Evolutionary conservation across 2,888 invertebrate genomes (phyloP), one percentile per base, ranked within the genome.

Genomic region (Phyllotreta striolata): DNA sequence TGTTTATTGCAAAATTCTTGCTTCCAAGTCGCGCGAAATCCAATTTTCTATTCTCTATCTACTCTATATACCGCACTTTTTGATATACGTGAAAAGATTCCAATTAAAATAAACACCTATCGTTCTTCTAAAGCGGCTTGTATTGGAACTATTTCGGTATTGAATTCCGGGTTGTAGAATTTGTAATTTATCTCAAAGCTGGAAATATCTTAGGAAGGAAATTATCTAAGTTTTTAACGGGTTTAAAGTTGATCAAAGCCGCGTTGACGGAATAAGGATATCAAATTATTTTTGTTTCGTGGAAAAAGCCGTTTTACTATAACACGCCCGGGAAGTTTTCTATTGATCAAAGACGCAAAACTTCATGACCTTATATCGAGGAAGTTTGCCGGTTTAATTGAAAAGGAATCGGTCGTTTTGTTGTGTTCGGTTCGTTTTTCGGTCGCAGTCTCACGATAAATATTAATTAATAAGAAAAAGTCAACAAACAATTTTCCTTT

Each of bases 201-300:
- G 47, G 63, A 43, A 60, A 58, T 57, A 55, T 47, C 58, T 46
- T 66, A 59, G 62, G 55, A 64, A 63, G 64, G 57, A 52, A 47
- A 61, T 66, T 64, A 61, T 51, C 40, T 41, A 61, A 66, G 55
- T 66, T 63, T 24, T 60, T 58, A 47, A 49, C 40, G 46, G 46
- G 66, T 57, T 56, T 64, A 62, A 64, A 44, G 55, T 66, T 41
- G 64, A 66, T 64, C 66, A 66, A 66, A 66, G 66, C 7, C 14
- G 14, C n/a, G 47, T 47, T 12, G 47, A 13, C 5, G 8, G 47
- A 13, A 14, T 7, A 55, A 43, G 43, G 34, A 44, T 44, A 55
- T 57, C 39, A 47, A 58, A 49, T 58, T 38, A 49, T 49, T 9
- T 52, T 40, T 43, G 44, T 58, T 40, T 10, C 58, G 49, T 49